phyloP scores from a whole-genome alignment of 1,140 invertebrate genomes.

The Cheumatopsyche charites region DNA sequence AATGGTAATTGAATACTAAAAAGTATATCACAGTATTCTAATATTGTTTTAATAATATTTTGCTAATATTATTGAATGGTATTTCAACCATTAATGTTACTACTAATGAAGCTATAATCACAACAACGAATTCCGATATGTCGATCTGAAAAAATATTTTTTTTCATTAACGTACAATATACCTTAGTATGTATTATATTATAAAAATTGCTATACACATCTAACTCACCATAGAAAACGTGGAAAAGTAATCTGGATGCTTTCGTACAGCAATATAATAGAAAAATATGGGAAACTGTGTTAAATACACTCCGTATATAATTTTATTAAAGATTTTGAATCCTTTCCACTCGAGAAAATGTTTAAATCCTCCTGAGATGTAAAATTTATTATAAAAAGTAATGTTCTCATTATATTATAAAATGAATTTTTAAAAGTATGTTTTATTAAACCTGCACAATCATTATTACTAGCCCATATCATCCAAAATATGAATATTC shows the following conservation, averaged over 20 bases:
- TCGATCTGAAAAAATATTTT: conserved; percentile 53
- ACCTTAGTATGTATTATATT: background rate
- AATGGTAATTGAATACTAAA: too few relatives aligned
- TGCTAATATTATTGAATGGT: conserved; percentile 59
- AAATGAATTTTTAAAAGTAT: background rate
- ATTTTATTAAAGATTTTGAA: conserved; percentile 70
- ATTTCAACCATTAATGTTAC: conserved; percentile 58
- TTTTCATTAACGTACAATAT: background rate
- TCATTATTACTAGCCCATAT: conserved; percentile 62
- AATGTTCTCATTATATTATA: conserved; percentile 12
- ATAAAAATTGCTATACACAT: background rate
- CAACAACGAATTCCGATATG: conserved; percentile 53
- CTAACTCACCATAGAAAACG: conserved; percentile 57
- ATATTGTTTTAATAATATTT: conserved; percentile 59
- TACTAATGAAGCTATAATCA: conserved; percentile 53
- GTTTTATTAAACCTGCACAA: conserved; percentile 52
- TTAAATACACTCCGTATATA: conserved; percentile 64
- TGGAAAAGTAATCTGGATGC: conserved; percentile 58
- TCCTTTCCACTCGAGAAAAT: conserved; percentile 56
- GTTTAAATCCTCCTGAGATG: conserved; percentile 55
- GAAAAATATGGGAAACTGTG: conserved; percentile 66
- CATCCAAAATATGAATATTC: conserved; percentile 67
- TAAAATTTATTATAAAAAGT: conserved; percentile 11
- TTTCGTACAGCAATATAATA: conserved; percentile 63
- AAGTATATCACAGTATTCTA: background rate